These are phyloP conservation scores for Cololabis saira DNA, from an alignment of 2,113 vertebrate genomes.

Conservation along the genomic window DNA sequence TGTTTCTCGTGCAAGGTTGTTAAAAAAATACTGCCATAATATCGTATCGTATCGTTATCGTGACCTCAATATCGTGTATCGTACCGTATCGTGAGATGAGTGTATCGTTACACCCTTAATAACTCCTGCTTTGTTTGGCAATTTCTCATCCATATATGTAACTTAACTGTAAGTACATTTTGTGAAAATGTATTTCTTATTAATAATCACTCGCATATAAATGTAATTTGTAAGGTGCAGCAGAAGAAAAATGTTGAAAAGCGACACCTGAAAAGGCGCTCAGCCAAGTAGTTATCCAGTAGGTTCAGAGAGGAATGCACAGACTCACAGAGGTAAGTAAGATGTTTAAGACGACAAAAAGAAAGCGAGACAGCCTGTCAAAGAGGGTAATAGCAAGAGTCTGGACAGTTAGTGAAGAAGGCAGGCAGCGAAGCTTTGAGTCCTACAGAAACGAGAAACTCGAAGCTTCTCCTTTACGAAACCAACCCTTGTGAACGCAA, in stretches of 20 bases:
- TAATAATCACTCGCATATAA: neutral
- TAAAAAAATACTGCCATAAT: too few relatives aligned
- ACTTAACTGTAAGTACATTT: too few relatives aligned
- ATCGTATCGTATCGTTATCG: too few relatives aligned
- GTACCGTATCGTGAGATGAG: too few relatives aligned
- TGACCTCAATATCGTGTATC: too few relatives aligned
- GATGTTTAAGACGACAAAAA: slow-evolving; percentile 47
- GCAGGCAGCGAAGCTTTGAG: slow-evolving; percentile 3
- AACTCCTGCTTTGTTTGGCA: too few relatives aligned
- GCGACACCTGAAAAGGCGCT: slow-evolving; percentile 8
- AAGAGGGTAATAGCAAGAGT: slow-evolving; percentile 31
- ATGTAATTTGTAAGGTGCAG: neutral
- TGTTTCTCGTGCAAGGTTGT: too few relatives aligned
- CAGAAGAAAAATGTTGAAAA: neutral
- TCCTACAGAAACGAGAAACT: slow-evolving; percentile 18
- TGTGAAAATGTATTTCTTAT: neutral
- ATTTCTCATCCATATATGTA: too few relatives aligned
- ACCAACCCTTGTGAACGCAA: slow-evolving; percentile 45
- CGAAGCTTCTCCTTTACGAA: slow-evolving; percentile 31
- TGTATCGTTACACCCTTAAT: too few relatives aligned
- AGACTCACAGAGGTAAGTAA: slow-evolving; percentile 38
- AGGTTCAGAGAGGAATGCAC: slow-evolving; percentile 4
- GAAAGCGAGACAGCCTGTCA: slow-evolving; percentile 43
- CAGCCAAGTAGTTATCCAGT: slow-evolving; percentile 19
- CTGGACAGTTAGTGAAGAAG: slow-evolving; percentile 27